phyloP scores from a whole-genome alignment of 2,797 vertebrate genomes.

The Melanotaenia pygmaea region DNA sequence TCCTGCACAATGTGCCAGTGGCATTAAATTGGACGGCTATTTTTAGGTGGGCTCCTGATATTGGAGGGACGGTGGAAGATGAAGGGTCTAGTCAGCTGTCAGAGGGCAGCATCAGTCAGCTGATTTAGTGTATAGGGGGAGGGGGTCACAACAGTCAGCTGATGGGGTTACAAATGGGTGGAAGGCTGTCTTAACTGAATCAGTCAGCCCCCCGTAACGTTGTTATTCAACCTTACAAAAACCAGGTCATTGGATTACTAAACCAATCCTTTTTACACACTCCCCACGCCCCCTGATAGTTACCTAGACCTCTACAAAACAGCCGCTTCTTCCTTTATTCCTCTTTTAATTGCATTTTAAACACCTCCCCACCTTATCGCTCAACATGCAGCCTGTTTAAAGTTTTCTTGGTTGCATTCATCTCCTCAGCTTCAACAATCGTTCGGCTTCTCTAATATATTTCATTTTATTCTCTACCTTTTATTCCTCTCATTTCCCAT shows the following conservation, averaged over 20 bases:
- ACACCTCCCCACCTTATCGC: neutral
- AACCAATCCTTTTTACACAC: conserved; percentile 34
- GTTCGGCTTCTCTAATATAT: neutral
- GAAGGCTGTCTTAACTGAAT: conserved; percentile 38
- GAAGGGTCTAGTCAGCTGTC: conserved; percentile 61
- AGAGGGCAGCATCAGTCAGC: conserved; percentile 59
- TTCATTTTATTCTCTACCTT: conserved; percentile 37
- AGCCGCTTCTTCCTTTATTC: conserved; percentile 18
- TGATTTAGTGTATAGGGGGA: conserved; percentile 47
- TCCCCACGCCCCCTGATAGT: neutral
- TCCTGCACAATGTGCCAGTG: neutral
- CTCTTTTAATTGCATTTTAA: conserved; percentile 5
- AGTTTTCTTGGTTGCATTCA: neutral
- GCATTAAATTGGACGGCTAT: conserved; percentile 27
- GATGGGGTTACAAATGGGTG: conserved; percentile 45
- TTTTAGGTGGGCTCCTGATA: conserved; percentile 30
- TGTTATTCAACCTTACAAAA: conserved; percentile 76
- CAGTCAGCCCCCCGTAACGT: conserved; percentile 59
- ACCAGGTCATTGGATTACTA: conserved; percentile 72
- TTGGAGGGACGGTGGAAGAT: neutral
- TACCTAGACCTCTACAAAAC: conserved; percentile 20
- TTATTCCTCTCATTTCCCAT: conserved; percentile 12
- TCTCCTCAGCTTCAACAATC: neutral
- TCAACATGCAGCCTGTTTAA: neutral
- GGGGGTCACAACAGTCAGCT: conserved; percentile 58